Evolutionary conservation across 2,797 vertebrate genomes (phyloP).

Genomic region (Phrynocephalus forsythii): DNA sequence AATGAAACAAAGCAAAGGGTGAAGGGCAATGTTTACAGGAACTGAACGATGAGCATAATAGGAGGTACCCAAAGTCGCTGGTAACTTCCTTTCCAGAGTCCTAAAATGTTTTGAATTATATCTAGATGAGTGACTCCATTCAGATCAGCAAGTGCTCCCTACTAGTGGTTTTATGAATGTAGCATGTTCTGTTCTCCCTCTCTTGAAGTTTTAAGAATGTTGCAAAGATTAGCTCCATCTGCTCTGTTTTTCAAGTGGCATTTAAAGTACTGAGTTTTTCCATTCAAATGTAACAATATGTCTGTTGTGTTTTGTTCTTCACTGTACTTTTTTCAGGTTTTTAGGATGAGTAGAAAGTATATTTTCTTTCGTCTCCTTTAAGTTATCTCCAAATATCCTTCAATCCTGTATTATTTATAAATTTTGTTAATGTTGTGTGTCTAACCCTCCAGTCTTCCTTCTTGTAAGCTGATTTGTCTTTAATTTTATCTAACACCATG

Average conservation of each 20-base stretch:
- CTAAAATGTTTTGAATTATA: slow-evolving; percentile 40
- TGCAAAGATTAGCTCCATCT: neutral
- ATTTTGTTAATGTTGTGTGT: too few species aligned
- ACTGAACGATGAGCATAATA: slow-evolving; percentile 34
- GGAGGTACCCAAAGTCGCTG: slow-evolving; percentile 52
- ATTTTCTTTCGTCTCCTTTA: too few species aligned
- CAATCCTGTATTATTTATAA: too few species aligned
- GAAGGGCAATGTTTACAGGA: slow-evolving; percentile 15
- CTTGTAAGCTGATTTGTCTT: too few species aligned
- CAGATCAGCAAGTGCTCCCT: slow-evolving; percentile 34
- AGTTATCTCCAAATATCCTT: too few species aligned
- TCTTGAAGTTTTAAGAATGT: slow-evolving; percentile 15
- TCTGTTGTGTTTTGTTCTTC: too few species aligned
- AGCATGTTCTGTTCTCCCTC: slow-evolving; percentile 32
- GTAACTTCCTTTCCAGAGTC: slow-evolving; percentile 47
- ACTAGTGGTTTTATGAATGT: slow-evolving; percentile 51
- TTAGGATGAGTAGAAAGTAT: neutral
- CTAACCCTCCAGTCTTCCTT: too few species aligned
- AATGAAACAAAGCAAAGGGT: neutral
- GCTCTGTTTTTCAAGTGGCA: slow-evolving; percentile 7
- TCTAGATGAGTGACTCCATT: slow-evolving; percentile 62
- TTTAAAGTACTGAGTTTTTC: slow-evolving; percentile 18
- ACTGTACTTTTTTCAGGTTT: neutral
- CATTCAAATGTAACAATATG: neutral
- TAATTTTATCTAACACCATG: too few species aligned